phyloP scores from a whole-genome alignment of 2,888 invertebrate species.

The Tinea trinotella region DNA sequence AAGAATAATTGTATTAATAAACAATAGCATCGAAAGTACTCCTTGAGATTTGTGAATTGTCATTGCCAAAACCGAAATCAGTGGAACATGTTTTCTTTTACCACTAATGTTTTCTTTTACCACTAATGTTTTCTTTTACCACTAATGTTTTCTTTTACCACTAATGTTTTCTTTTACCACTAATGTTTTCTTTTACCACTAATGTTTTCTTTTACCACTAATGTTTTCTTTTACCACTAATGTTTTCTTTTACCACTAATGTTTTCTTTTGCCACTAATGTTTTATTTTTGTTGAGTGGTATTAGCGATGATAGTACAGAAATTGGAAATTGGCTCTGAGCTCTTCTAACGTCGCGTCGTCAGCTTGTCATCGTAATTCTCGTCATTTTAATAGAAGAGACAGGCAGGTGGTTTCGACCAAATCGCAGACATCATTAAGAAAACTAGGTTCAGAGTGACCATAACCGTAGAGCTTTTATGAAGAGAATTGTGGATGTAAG shows the following conservation, averaged over 20 bases:
- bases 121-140: conserved; percentile 20
- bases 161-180: conserved; percentile 20
- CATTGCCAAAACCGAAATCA: conserved; percentile 21
- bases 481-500: too few species aligned
- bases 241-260: conserved; percentile 20
- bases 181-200: conserved; percentile 20
- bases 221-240: conserved; percentile 20
- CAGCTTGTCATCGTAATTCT: too few species aligned
- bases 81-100: conserved; percentile 24
- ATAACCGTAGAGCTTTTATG: too few species aligned
- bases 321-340: background rate
- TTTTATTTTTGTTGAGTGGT: conserved; percentile 20
- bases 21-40: conserved; percentile 24
- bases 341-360: background rate
- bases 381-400: too few species aligned
- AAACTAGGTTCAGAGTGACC: too few species aligned
- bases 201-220: conserved; percentile 20
- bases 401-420: too few species aligned
- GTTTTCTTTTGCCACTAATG: conserved; percentile 14
- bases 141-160: conserved; percentile 20
- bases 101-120: conserved; percentile 20
- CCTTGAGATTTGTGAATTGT: conserved; percentile 24
- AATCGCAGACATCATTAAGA: too few species aligned
- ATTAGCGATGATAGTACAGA: conserved; percentile 18
- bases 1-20: conserved; percentile 21